Conservation (phyloP, 2,113 vertebrate genomes). For the Pelmatolapia mariae region DNA sequence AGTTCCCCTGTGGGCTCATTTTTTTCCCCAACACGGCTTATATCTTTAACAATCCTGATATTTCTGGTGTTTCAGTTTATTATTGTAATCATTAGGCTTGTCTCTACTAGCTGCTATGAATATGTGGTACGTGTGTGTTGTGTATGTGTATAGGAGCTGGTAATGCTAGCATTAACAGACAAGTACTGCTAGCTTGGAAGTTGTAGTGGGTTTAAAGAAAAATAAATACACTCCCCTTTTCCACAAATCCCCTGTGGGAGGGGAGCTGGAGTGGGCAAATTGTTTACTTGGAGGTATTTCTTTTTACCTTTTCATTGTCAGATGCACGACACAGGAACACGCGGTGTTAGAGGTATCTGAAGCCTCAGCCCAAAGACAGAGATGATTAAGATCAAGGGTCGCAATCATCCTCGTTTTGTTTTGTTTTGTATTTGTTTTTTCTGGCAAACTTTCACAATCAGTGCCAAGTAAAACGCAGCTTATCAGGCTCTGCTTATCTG, state of each 20-base stretch:
- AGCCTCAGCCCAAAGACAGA: neutral
- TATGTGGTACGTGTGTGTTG: neutral
- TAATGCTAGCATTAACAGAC: neutral
- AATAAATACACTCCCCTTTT: neutral
- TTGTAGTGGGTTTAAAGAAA: neutral
- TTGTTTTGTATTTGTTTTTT: neutral
- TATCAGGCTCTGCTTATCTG: neutral
- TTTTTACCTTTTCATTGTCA: neutral
- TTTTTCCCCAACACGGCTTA: neutral
- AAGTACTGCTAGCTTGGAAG: neutral
- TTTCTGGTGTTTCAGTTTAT: neutral
- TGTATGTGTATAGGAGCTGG: rapidly evolving
- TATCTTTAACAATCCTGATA: neutral
- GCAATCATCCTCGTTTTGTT: neutral
- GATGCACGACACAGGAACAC: neutral
- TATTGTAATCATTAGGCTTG: neutral
- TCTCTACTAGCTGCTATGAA: neutral
- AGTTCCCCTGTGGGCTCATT: neutral
- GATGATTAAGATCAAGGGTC: neutral
- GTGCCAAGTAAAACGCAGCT: rapidly evolving
- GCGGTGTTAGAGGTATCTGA: neutral
- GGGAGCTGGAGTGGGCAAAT: neutral
- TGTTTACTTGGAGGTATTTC: neutral
- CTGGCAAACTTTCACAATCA: neutral
- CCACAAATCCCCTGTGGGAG: neutral